Evolutionary conservation across 2,113 vertebrate genomes (phyloP), one percentile per base, ranked within the genome.

Genomic region (Barnardius zonarius): DNA sequence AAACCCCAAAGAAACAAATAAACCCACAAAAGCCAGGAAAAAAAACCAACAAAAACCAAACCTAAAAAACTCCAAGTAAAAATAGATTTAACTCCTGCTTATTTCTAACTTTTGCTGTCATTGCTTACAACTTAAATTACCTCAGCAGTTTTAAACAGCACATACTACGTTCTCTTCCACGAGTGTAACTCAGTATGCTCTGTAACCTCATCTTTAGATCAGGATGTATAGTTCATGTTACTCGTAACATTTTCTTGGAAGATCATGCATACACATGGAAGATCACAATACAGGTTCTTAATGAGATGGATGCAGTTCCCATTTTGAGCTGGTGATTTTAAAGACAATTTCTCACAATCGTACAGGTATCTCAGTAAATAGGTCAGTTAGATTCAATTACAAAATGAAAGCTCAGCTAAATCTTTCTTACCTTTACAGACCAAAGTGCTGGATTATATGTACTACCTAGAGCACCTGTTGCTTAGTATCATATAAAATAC

Each of bases 1-100:
- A n/a, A 59, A 52, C 15, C 8, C 0, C 25, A 11, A 37, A 55
- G 54, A 55, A 55, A 62, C n/a, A 62, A 25, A 59, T 23, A 59
- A 25, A 9, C 5, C 22, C 51, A 14, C 39, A n/a, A 75, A 74
- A 57, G 28, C 49, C 17, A 61, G n/a, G 15, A 5, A 7, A 13
- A 6, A 41, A 9, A 37, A 25, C 7, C 31, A 62, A 62, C 35
- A 62, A 18, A 62, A 18, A 62, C 4, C 35, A 41, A 67, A 46
- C 4, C 9, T 14, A 59, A 43, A 23, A 59, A 31, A 5, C 0
- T 2, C 4, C 4, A 1, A 66, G 14, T 52, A 41, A 86, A 64
- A 78, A 5, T 4, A 37, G 6, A 35, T 54, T 80, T 68, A 41
- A 63, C 27, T 82, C 17, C 37, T 43, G 5, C 62, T 10, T 51